Base-by-base conservation (phyloP, 1,140 invertebrate genomes). In the Portunus trituberculatus region DNA sequence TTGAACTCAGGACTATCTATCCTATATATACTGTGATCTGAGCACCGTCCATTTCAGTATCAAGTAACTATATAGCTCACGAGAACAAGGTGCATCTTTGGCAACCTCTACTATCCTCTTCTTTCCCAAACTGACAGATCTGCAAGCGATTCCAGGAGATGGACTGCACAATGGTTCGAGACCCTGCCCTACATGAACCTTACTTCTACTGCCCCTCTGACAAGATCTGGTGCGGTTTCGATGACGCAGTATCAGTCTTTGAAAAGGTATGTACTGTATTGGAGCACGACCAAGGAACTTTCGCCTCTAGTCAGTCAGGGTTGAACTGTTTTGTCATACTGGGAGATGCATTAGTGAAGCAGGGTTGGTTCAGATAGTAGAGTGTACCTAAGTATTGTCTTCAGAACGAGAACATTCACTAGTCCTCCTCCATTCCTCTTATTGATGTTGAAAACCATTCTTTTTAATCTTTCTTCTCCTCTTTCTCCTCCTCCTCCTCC, bases 211-310 rank as follows among this genome's bases (percentile, higher is more conserved):
- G 94, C 45, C 96, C 96, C n/a, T 94, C 95, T 25, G 96, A 96
- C 20, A 97, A 96, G 32, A 97, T 97, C 93, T 97, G 97, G 97
- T 97, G 97, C n/a, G 97, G 97, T 3, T 97, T 97, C 92, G 97
- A 97, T 67, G 96, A 96, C 52, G 89, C 67, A 12, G 92, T 90
- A 1, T 96, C 96, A 0, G 86, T 96, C 76, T 67, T 82, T 39
- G 67, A 82, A 4, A 96, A 97, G 97, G 96, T 97, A 96, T 97
- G 76, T 99, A 76, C 6, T 12, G 1, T 12, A 7, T 25, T 76
- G 67, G 1, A 39, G 39, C 1, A 2, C 1, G 39, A 39, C 39
- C 6, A 2, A 39, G 39, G 39, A 39, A 39, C 39, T 39, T 6
- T 6, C 39, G 39, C 39, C 39, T 39, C 6, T 6, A 39, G 39